Evolutionary conservation across 2,113 vertebrate species (phyloP).

Genomic region (Fregata magnificens): DNA sequence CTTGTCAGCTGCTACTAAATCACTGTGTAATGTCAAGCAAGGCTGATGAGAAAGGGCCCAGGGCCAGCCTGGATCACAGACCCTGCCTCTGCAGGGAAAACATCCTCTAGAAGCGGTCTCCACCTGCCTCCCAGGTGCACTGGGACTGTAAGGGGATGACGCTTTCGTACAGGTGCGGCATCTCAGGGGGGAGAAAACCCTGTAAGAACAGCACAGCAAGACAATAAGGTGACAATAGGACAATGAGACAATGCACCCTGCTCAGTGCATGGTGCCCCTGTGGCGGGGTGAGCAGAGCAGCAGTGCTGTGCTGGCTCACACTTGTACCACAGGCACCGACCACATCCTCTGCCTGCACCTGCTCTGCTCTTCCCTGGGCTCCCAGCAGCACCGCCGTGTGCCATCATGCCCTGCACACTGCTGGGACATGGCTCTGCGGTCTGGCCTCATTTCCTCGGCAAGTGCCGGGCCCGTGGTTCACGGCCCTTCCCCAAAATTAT

Average conservation of each 20-base stretch:
- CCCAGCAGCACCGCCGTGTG: accelerated
- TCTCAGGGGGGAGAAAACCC: background rate
- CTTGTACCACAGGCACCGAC: accelerated
- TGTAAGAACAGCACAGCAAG: background rate
- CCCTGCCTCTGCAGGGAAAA: background rate
- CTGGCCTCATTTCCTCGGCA: accelerated
- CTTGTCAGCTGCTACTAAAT: background rate
- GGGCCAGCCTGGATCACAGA: background rate
- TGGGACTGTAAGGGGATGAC: background rate
- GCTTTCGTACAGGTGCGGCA: accelerated
- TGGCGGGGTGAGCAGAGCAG: background rate
- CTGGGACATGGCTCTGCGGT: background rate
- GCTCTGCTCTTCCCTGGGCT: background rate
- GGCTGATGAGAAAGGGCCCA: background rate
- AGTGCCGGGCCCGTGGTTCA: accelerated
- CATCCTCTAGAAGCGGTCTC: background rate
- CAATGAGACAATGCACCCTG: background rate
- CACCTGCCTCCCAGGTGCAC: background rate
- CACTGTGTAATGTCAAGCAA: background rate
- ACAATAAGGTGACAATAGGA: background rate
- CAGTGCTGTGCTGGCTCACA: background rate
- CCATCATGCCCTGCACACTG: background rate
- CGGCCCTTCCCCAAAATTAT: background rate
- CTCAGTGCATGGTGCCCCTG: accelerated
- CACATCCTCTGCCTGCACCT: constrained; percentile 26